Base-by-base conservation (phyloP, 2,113 vertebrate species). In the Cacatua alba region DNA sequence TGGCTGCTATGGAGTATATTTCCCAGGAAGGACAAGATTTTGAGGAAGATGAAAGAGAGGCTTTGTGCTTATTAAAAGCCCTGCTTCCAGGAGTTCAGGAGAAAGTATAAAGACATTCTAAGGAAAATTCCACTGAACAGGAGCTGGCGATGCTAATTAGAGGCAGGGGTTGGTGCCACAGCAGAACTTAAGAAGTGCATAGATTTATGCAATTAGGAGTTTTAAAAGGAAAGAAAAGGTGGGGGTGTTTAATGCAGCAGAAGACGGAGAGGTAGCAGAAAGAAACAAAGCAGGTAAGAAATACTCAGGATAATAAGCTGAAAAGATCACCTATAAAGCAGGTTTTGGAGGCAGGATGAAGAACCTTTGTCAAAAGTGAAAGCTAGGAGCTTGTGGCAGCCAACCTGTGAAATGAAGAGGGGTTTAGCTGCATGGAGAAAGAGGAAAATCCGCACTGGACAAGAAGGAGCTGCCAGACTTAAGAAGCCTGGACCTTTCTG, bases 1-100 rank as follows among this genome's bases (percentile, higher is more conserved):
- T 77, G 75, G 68, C 76, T 82, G 53, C 62, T 76, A 5, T 20
- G 18, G 70, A 76, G 25, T 77, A 4, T 17, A 70, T 89, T 77
- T 94, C 77, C 49, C 74, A 53, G 75, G 52, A 75, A 78, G 64
- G 24, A 69, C 2, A 24, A 65, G 62, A 29, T 77, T 88, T 51
- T 71, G 65, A 92, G 94, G 55, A 71, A 90, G 85, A 94, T 77
- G n/a, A 91, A 94, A 89, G 82, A 68, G 68, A 83, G 16, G n/a
- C 33, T 94, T 89, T 92, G 75, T 79, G 28, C 64, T 72, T 80
- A 11, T 85, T 85, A 76, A 78, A 94, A 82, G 48, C 43, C 9
- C 43, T 77, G 76, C 44, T 94, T 90, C 74, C 75, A 92, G 63
- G 78, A 92, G 37, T 74, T 82, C 19, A 9, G 18, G 41, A 1